Evolutionary conservation across 2,888 invertebrate genomes (phyloP).

Genomic region (Andrena dorsata): DNA sequence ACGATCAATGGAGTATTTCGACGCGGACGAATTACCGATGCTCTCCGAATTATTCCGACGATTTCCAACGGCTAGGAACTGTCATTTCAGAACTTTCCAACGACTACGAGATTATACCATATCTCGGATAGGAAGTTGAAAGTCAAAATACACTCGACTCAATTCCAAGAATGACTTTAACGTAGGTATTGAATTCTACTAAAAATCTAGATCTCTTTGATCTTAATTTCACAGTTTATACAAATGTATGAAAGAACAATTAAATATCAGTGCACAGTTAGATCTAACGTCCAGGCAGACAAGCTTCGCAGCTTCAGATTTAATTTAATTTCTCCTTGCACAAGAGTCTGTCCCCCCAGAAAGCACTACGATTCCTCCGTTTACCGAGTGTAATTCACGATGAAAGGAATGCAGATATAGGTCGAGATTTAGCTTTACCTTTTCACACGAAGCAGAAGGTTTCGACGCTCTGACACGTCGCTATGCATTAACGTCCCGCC

Average conservation of each 20-base stretch:
- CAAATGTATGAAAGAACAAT: too few relatives aligned
- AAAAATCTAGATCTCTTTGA: too few relatives aligned
- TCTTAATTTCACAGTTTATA: too few relatives aligned
- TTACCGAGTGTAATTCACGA: too few relatives aligned
- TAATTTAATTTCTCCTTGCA: too few relatives aligned
- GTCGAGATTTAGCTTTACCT: constrained; percentile 24
- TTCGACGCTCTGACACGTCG: constrained; percentile 42
- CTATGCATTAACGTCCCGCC: constrained; percentile 44
- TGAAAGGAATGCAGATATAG: not conserved
- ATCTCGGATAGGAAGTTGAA: not conserved
- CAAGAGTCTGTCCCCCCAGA: too few relatives aligned
- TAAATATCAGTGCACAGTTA: too few relatives aligned
- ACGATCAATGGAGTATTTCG: constrained; percentile 35
- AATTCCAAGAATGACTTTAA: not conserved
- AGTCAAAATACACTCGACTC: not conserved
- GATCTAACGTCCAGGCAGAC: too few relatives aligned
- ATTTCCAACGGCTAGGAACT: not conserved
- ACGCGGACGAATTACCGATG: constrained; percentile 24
- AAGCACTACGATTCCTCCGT: too few relatives aligned
- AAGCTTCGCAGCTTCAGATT: too few relatives aligned
- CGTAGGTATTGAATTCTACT: not conserved
- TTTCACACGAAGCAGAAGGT: constrained; percentile 16
- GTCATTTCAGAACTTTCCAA: constrained; percentile 26
- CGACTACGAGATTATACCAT: not conserved
- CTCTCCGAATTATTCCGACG: constrained; percentile 33